Conservation (phyloP, 2,888 invertebrate genomes). For the Malthinus seriepunctatus region DNA sequence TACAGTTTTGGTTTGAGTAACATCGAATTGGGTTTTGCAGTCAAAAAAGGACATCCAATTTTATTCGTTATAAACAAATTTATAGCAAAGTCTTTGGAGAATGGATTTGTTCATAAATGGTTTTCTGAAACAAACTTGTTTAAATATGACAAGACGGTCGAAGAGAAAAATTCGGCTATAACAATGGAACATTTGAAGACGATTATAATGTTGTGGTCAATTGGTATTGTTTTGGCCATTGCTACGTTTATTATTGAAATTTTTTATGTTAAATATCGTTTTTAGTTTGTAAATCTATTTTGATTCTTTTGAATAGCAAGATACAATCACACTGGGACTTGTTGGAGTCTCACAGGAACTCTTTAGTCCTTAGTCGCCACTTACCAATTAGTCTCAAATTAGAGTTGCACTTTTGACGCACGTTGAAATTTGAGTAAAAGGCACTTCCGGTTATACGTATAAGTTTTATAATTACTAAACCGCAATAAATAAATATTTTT, state of each 20-base stretch:
- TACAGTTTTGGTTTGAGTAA: not conserved
- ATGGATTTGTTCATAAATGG: not conserved
- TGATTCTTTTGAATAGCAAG: too few relatives aligned
- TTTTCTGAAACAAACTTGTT: not conserved
- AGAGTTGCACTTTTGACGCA: too few relatives aligned
- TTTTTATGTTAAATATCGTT: too few relatives aligned
- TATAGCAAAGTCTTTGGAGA: not conserved
- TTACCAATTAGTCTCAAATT: too few relatives aligned
- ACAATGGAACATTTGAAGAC: not conserved
- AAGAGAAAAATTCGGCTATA: not conserved
- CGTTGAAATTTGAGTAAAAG: too few relatives aligned
- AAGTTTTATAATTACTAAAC: too few relatives aligned
- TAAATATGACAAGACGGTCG: not conserved
- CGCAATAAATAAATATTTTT: too few relatives aligned
- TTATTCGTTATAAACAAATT: not conserved
- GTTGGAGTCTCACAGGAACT: too few relatives aligned
- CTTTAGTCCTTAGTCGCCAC: too few relatives aligned
- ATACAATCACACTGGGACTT: too few relatives aligned
- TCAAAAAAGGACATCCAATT: not conserved
- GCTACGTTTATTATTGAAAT: not conserved
- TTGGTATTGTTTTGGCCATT: not conserved
- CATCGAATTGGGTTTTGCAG: not conserved
- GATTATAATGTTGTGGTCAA: not conserved
- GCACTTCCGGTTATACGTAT: too few relatives aligned
- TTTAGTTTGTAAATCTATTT: too few relatives aligned